Conservation (phyloP, 2,797 vertebrate genomes). For the Eleutherodactylus coqui region DNA sequence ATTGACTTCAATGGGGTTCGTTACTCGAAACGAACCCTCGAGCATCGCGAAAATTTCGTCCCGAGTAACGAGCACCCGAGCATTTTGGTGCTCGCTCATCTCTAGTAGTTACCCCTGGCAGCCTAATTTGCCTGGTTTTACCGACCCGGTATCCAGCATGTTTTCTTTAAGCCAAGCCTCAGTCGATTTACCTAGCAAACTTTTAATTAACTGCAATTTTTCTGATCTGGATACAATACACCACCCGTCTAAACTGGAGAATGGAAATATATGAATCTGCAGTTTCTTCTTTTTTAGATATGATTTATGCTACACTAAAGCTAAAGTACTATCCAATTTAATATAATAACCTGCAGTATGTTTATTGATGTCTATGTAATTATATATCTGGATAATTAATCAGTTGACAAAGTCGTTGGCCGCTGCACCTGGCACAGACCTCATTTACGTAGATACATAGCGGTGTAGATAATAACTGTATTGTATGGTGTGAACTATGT, state of each 20-base stretch:
- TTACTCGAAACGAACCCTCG: no score
- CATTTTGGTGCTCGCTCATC: no score
- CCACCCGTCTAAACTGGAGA: background rate
- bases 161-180: background rate
- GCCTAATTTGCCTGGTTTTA: no score
- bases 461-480: background rate
- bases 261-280: background rate
- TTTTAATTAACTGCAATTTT: background rate
- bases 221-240: background rate
- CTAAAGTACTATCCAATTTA: constrained; percentile 3
- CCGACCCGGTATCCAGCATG: background rate
- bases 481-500: no score
- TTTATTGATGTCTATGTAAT: constrained; percentile 25
- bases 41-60: no score
- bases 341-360: background rate
- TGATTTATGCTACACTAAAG: background rate
- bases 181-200: background rate
- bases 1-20: no score
- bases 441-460: background rate
- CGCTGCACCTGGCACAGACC: background rate
- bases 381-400: constrained; percentile 6
- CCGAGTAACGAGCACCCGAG: no score
- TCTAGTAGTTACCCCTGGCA: no score
- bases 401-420: constrained; percentile 15
- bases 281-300: background rate